phyloP scores from a whole-genome alignment of 2,888 invertebrate species.

The Neocrepidodera transversa region DNA sequence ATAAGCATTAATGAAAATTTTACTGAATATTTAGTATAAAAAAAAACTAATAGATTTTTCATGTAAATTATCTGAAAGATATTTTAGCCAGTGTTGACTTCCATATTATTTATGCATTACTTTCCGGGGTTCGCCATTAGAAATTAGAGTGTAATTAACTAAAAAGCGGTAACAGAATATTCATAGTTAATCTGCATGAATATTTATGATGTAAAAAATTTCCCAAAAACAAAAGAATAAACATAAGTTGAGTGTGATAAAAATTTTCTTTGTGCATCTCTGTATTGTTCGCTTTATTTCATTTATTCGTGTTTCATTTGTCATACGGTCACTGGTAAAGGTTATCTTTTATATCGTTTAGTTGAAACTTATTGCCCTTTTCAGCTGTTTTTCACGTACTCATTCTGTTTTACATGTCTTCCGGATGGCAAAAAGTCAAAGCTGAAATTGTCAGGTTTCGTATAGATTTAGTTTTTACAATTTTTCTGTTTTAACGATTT shows the following conservation, averaged over 20 bases:
- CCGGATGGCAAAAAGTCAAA: not conserved
- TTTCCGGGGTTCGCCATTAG: not conserved
- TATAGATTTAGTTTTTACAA: too few relatives aligned
- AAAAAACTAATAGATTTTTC: too few relatives aligned
- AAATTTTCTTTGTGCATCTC: too few relatives aligned
- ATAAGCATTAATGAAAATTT: too few relatives aligned
- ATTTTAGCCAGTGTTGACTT: not conserved
- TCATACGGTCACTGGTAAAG: not conserved
- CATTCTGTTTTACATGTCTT: not conserved
- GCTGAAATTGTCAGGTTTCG: too few relatives aligned
- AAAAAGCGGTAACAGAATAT: not conserved
- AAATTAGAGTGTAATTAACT: not conserved
- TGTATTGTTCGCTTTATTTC: too few relatives aligned
- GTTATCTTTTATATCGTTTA: not conserved
- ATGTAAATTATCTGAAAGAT: not conserved
- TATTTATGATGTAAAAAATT: too few relatives aligned
- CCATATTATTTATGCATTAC: not conserved
- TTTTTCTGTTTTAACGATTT: too few relatives aligned
- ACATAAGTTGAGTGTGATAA: too few relatives aligned
- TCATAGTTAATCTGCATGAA: not conserved
- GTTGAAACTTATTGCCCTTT: constrained; percentile 20
- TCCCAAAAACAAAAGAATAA: too few relatives aligned
- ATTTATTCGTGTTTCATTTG: too few relatives aligned
- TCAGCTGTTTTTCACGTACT: constrained; percentile 17
- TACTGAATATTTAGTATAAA: too few relatives aligned